phyloP scores from a whole-genome alignment of 2,113 vertebrate genomes.

The Strigops habroptila region DNA sequence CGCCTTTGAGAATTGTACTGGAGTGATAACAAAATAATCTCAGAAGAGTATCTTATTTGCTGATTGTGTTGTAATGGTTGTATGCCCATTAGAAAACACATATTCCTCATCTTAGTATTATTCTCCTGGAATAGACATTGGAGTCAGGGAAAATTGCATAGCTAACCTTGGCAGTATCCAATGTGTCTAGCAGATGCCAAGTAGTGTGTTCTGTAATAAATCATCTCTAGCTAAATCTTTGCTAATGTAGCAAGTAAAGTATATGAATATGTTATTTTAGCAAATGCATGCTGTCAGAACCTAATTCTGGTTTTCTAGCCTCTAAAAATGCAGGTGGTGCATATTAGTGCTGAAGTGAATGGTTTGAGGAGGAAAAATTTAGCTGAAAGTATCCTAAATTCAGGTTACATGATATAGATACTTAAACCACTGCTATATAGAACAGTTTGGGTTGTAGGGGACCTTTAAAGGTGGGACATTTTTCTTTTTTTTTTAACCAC shows the following conservation, averaged over 20 bases:
- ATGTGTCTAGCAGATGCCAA: neutral
- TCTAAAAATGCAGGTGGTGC: neutral
- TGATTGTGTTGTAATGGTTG: neutral
- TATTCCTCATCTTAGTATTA: neutral
- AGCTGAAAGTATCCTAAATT: neutral
- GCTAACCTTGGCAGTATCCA: neutral
- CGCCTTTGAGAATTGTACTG: neutral
- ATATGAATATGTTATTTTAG: neutral
- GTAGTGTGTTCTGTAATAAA: neutral
- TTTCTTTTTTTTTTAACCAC: neutral
- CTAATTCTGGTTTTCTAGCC: neutral
- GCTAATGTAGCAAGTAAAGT: neutral
- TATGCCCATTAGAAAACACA: neutral
- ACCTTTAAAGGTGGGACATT: neutral
- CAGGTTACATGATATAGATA: neutral
- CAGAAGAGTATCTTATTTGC: neutral
- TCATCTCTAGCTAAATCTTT: neutral
- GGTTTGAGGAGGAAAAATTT: neutral
- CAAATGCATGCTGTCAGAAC: neutral
- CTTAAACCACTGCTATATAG: neutral
- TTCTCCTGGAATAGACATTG: neutral
- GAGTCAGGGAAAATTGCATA: neutral
- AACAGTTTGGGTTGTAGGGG: neutral
- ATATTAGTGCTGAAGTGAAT: neutral
- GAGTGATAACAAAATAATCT: neutral